These are phyloP conservation scores for Coptodon bakossiorum DNA, from an alignment of 2,113 vertebrate genomes.

Conservation along the genomic window DNA sequence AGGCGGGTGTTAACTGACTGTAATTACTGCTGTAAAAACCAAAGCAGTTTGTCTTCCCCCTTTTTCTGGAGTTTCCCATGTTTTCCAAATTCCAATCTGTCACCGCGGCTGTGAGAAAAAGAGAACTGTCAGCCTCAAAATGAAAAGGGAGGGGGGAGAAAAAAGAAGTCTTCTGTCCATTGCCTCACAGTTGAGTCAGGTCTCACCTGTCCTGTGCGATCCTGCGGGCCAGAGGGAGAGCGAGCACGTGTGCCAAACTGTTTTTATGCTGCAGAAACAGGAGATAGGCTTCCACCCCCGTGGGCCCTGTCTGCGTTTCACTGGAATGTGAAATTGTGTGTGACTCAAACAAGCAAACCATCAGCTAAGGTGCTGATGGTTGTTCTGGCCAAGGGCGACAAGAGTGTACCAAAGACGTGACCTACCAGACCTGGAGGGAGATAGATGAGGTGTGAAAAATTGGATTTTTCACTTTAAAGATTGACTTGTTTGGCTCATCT, in stretches of 20 bases:
- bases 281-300: conserved; percentile 46
- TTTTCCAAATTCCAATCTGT: conserved; percentile 52
- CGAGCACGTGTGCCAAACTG: not conserved
- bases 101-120: conserved; percentile 44
- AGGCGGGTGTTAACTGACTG: conserved; percentile 47
- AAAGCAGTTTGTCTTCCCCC: conserved; percentile 38
- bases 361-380: conserved; percentile 24
- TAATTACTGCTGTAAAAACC: conserved; percentile 55
- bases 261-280: conserved; percentile 42
- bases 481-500: not conserved
- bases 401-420: conserved; percentile 40
- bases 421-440: not conserved
- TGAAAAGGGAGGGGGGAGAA: not conserved
- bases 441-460: conserved; percentile 9
- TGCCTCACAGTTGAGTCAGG: conserved; percentile 19
- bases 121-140: conserved; percentile 1
- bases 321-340: conserved; percentile 54
- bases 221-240: conserved; percentile 10
- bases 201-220: conserved; percentile 40
- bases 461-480: not conserved
- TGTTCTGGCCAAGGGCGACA: conserved; percentile 59
- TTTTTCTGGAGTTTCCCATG: conserved; percentile 58
- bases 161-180: not conserved
- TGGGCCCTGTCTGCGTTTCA: conserved; percentile 50
- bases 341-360: conserved; percentile 36